Percentiles rank a stretch among this genome's conserved stretches.
Conservation (phyloP, 1,140 invertebrate species). For the Dolichoris vasculosae region DNA sequence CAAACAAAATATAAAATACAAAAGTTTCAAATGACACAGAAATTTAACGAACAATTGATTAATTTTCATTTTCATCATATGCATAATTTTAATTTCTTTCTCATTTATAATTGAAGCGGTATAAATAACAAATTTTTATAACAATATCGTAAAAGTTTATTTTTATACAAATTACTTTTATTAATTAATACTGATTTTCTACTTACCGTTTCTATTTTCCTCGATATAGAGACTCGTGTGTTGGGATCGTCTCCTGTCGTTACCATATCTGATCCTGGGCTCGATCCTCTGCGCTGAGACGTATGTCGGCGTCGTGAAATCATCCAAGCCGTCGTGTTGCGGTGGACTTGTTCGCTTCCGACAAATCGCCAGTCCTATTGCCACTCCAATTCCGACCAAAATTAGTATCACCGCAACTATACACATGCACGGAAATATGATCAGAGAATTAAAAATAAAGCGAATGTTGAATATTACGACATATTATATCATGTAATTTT, state of each 20-base stretch:
- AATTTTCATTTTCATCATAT: no score
- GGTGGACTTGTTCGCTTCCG: conserved; percentile 59
- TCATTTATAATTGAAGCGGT: no score
- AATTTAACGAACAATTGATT: no score
- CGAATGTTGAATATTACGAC: no score
- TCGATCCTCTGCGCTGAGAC: conserved; percentile 68
- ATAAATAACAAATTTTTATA: no score
- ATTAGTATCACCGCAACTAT: conserved; percentile 57
- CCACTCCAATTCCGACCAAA: conserved; percentile 67
- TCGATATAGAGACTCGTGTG: conserved; percentile 69
- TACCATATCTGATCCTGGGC: conserved; percentile 67
- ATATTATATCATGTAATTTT: no score
- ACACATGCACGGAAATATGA: not conserved
- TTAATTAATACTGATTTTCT: not conserved
- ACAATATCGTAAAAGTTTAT: not conserved
- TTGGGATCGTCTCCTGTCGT: conserved; percentile 65
- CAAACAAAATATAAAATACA: no score
- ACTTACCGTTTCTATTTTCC: conserved; percentile 69
- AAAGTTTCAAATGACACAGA: no score
- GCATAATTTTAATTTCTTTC: no score
- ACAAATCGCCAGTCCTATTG: conserved; percentile 68
- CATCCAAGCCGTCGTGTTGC: conserved; percentile 61
- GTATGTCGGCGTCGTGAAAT: conserved; percentile 72
- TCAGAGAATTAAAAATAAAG: no score
- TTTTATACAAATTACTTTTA: not conserved